Conservation (phyloP, 2,888 invertebrate species). For the Noctua janthe region DNA sequence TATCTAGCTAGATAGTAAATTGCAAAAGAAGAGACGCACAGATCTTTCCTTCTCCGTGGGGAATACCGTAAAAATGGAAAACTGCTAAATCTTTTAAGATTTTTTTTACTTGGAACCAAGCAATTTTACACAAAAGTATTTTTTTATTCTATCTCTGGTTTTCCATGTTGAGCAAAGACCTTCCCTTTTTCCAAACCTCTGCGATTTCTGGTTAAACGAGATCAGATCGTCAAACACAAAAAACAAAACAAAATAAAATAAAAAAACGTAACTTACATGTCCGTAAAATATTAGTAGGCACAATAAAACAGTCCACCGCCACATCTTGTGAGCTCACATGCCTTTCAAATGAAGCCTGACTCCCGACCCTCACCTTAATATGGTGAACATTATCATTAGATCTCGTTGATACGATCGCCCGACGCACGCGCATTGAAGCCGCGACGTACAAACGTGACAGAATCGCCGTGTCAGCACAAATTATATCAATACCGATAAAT, state of each 20-base stretch:
- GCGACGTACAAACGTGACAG: slow-evolving; percentile 67
- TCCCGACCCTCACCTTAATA: slow-evolving; percentile 55
- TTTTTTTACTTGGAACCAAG: not conserved
- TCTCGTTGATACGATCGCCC: slow-evolving; percentile 60
- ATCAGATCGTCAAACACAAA: not conserved
- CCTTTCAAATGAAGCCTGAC: slow-evolving; percentile 61
- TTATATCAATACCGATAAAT: slow-evolving; percentile 55
- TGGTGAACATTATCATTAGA: slow-evolving; percentile 47
- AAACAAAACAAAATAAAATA: not conserved
- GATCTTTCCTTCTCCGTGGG: not conserved
- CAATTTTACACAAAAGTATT: not conserved
- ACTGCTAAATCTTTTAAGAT: not conserved
- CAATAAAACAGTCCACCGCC: slow-evolving; percentile 57
- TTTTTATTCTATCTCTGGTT: not conserved
- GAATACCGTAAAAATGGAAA: not conserved
- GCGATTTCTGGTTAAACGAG: not conserved
- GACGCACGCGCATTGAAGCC: slow-evolving; percentile 35
- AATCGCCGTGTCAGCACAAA: slow-evolving; percentile 49
- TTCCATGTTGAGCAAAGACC: not conserved
- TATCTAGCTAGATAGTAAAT: not conserved
- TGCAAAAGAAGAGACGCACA: not conserved
- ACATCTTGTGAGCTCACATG: slow-evolving; percentile 71
- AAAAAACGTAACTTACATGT: slow-evolving; percentile 56
- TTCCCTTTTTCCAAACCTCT: not conserved
- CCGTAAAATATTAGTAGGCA: slow-evolving; percentile 56